Base-by-base conservation (phyloP, 2,113 vertebrate species). In the Xyliphius kryptos region DNA sequence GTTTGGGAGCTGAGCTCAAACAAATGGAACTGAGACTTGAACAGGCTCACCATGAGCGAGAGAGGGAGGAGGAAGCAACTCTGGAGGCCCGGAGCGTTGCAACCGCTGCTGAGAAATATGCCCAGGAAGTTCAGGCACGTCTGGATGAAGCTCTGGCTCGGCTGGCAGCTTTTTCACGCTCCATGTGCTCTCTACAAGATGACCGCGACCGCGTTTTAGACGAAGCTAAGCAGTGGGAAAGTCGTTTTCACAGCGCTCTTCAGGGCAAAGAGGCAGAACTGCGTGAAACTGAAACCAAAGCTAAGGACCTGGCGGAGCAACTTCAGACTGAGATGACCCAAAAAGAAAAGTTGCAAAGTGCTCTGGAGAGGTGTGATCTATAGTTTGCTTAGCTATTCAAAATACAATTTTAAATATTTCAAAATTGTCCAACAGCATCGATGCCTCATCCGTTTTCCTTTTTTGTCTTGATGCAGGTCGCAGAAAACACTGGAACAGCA, bases 131-230 rank as follows among this genome's bases (percentile, higher is more conserved):
- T 68, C 89, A 95, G 71, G 80, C 85, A 13, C 90, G 70, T 22
- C 80, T 97, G 26, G 91, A 95, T 8, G 87, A 89, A 77, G 90
- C 91, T 0, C 75, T 98, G 57, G 93, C 92, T 36, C 82, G 93
- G 64, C 86, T 98, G 17, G 92, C 91, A 0, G 94, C 95, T 65
- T 97, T 98, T 79, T 92, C 89, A 0, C 89, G 86, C 56, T 95
- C 92, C 78, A 98, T 99, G 96, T 96, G 92, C 10, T 97, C 96
- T 5, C 86, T 99, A 71, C 96, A 98, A 68, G 89, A 97, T 12
- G 96, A 99, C 75, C 83, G 95, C 4, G 96, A 99, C 67, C 82
- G 95, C 22, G 91, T 99, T 51, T 76, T 97, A 66, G 92, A 94
- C 2, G 91, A 99, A 77, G 85, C 92, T 49, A 86, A 84, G 70